A percentile compares a stretch with the other conserved stretches of the same genome.
Evolutionary conservation across 2,113 vertebrate species (phyloP).

Genomic region (Condylura cristata): DNA sequence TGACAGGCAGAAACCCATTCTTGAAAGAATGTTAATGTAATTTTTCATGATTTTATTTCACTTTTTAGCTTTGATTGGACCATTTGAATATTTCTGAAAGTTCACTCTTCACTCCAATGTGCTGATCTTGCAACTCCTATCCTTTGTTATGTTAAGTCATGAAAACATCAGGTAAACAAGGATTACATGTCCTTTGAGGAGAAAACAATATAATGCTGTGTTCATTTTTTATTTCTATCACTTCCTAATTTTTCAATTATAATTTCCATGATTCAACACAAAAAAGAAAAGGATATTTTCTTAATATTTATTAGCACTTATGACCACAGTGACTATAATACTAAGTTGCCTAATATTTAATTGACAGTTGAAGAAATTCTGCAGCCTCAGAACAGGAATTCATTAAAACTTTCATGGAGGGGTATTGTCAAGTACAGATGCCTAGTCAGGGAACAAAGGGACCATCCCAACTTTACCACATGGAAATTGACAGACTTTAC

Average conservation of each 20-base stretch:
- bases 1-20: not conserved
- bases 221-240: not conserved
- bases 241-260: not conserved
- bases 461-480: not conserved
- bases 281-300: not conserved
- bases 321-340: not conserved
- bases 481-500: not conserved
- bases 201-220: not conserved
- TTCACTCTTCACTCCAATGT: not conserved
- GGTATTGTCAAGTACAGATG: not conserved
- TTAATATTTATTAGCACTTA: not conserved
- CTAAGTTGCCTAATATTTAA: not conserved
- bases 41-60: not conserved
- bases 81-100: not conserved
- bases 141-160: not conserved
- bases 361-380: not conserved
- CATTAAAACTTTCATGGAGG: not conserved
- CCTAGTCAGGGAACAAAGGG: not conserved
- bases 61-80: not conserved
- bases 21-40: not conserved
- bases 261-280: not conserved
- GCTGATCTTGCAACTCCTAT: not conserved
- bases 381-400: not conserved
- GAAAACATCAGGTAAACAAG: not conserved
- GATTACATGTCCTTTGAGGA: not conserved